Conservation (phyloP, 2,797 vertebrate species). For the Sebastes goodei region DNA sequence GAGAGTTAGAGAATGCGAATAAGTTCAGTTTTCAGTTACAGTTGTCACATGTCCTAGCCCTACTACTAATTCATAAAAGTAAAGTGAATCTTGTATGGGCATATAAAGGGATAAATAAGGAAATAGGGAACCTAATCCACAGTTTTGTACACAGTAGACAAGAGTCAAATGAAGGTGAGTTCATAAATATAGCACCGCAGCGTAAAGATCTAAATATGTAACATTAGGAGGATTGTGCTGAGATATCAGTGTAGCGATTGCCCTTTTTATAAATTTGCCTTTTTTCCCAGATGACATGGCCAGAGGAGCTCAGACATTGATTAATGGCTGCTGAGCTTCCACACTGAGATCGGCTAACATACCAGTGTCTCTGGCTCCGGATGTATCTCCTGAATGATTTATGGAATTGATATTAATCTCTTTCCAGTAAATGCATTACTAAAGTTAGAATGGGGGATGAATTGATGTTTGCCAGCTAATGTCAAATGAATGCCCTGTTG, state of each 20-base stretch:
- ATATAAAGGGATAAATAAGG: slow-evolving; percentile 1
- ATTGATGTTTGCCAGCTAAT: slow-evolving; percentile 90
- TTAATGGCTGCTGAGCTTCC: slow-evolving; percentile 80
- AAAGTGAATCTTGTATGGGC: not conserved
- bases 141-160: not conserved
- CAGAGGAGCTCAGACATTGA: slow-evolving; percentile 85
- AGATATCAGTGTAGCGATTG: slow-evolving; percentile 56
- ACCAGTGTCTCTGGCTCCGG: slow-evolving; percentile 87
- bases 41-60: not conserved
- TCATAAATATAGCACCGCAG: not conserved
- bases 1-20: not conserved
- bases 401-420: slow-evolving; percentile 98
- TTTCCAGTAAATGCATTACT: slow-evolving; percentile 95
- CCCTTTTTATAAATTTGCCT: slow-evolving; percentile 62
- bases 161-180: slow-evolving; percentile 29
- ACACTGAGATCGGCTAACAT: slow-evolving; percentile 90
- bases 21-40: not conserved
- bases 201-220: slow-evolving; percentile 37
- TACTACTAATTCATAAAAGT: not conserved
- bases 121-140: not conserved
- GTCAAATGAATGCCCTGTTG: slow-evolving; percentile 90
- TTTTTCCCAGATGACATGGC: slow-evolving; percentile 79
- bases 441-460: slow-evolving; percentile 87
- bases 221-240: slow-evolving; percentile 33
- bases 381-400: slow-evolving; percentile 95